phyloP scores from a whole-genome alignment of 2,888 invertebrate species.

The Onchidella celtica region DNA sequence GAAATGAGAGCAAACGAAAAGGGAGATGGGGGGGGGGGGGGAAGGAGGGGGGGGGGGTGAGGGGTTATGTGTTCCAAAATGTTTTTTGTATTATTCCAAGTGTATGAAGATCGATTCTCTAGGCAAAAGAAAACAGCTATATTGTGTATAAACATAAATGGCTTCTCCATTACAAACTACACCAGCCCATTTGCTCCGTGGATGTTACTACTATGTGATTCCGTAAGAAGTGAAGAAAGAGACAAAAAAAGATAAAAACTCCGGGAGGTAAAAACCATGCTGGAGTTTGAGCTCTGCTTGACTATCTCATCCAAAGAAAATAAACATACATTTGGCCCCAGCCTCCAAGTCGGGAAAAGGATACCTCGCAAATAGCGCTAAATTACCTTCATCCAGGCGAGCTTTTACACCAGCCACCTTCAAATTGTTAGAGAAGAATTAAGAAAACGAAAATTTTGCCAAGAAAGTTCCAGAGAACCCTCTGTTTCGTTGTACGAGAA shows the following conservation, averaged over 20 bases:
- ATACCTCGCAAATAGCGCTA: constrained; percentile 44
- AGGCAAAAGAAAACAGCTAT: neutral
- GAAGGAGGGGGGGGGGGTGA: neutral
- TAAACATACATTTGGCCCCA: constrained; percentile 41
- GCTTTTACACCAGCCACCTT: constrained; percentile 22
- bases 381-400: constrained; percentile 29
- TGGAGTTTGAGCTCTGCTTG: constrained; percentile 11
- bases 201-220: constrained; percentile 2
- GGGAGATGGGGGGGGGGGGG: neutral
- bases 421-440: constrained; percentile 35
- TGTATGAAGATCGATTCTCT: too few relatives aligned
- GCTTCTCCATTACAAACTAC: constrained; percentile 39
- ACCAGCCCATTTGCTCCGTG: constrained; percentile 15
- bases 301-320: constrained; percentile 42
- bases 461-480: constrained; percentile 8
- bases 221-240: neutral
- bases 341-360: constrained; percentile 2
- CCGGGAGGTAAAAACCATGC: constrained; percentile 2
- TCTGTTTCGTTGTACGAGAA: constrained; percentile 25
- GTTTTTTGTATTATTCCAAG: neutral
- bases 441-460: constrained; percentile 41
- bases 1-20: neutral
- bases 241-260: neutral
- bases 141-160: neutral
- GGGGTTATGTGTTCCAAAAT: neutral